Evolutionary conservation across 2,797 vertebrate genomes (phyloP), one percentile per base, ranked within the genome.

Genomic region (Heliangelus exortis): DNA sequence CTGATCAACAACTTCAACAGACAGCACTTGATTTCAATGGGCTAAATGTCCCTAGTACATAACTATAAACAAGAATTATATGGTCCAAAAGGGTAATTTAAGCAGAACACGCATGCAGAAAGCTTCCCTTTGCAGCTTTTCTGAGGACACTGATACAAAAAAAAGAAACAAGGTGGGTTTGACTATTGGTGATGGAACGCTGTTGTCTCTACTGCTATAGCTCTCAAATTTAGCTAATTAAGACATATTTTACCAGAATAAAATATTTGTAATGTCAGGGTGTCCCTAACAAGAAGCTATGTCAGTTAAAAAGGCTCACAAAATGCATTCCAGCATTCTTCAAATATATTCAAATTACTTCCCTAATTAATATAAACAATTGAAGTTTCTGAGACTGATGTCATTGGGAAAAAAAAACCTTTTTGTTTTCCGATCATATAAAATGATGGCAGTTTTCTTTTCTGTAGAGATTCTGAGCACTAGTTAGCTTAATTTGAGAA

Each of bases 151-250:
- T 63, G 28, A 95, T 36, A 67, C 43, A 97, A 96, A 93, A 86
- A 92, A 72, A 84, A 79, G 51, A 95, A 96, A 90, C 59, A 93
- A 94, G 80, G 53, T 90, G 88, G 6, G 94, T 96, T 96, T 94
- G n/a, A 95, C 75, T 69, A 54, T 75, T 77, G 83, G 83, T 94
- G 96, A 95, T 90, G 75, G 89, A 94, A 55, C 76, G 84, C 85
- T 93, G 29, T 82, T 95, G 16, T 86, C 51, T 48, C 81, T 82
- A 95, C 92, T 90, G 79, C 66, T 61, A 43, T 16, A 63, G 33
- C 63, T 73, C 84, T 91, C 72, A 95, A 84, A 94, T 76, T 92
- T 57, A 90, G 65, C 95, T 98, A 97, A 98, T 98, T 98, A 98
- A 94, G 90, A 96, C 48, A 73, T 88, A 68, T 83, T 97, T 96